Conservation (phyloP, 2,888 invertebrate genomes). For the Ennomos quercinarius region DNA sequence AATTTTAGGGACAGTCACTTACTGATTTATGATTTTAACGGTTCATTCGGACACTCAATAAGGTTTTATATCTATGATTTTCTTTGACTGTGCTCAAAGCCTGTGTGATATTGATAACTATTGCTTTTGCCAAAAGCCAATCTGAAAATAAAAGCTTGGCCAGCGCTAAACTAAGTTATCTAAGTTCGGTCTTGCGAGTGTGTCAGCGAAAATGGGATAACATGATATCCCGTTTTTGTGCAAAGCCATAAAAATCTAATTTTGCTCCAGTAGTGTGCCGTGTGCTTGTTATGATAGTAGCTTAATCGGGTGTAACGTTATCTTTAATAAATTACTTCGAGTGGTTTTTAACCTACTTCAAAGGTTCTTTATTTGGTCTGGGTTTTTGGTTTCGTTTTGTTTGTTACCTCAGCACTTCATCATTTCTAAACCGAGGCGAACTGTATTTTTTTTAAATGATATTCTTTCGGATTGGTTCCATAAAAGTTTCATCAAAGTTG, state of each 20-base stretch:
- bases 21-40: not conserved
- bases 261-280: conserved; percentile 5
- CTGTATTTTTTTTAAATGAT: too few species aligned
- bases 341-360: conserved; percentile 3
- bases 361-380: too few species aligned
- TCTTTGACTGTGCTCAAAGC: too few species aligned
- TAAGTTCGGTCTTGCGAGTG: conserved; percentile 6
- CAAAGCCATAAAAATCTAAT: conserved; percentile 12
- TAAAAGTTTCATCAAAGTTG: too few species aligned
- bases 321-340: conserved; percentile 16
- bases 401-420: too few species aligned
- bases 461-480: too few species aligned
- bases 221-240: not conserved
- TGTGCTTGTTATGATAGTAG: conserved; percentile 14
- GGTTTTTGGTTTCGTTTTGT: too few species aligned
- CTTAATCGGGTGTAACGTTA: conserved; percentile 14
- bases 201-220: conserved; percentile 17
- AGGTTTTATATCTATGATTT: too few species aligned
- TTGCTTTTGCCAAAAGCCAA: not conserved
- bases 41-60: too few species aligned
- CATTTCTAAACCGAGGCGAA: too few species aligned
- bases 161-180: conserved; percentile 12
- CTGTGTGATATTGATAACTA: too few species aligned
- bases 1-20: too few species aligned
- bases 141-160: not conserved